Evolutionary conservation across 2,113 vertebrate species (phyloP).

Genomic region (Odocoileus virginianus): DNA sequence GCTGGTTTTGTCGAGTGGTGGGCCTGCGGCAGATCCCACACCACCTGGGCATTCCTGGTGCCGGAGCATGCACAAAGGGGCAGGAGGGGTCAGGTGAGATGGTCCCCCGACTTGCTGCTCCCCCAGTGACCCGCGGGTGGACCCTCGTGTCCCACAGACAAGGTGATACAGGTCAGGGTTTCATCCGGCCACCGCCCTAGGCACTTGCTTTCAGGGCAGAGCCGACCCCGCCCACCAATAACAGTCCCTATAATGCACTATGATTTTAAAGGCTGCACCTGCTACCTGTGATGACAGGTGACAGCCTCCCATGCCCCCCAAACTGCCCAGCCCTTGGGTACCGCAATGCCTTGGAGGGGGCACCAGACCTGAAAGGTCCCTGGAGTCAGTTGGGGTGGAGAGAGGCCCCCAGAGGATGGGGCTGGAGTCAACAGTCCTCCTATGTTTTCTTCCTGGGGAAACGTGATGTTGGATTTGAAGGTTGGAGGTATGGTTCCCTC

Average conservation of each 20-base stretch:
- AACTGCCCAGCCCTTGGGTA: not conserved
- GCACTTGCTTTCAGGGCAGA: not conserved
- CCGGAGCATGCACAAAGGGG: not conserved
- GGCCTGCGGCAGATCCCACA: not conserved
- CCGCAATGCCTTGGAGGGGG: not conserved
- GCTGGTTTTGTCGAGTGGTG: not conserved
- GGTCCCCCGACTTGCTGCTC: not conserved
- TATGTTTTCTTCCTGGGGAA: not conserved
- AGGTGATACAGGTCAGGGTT: not conserved
- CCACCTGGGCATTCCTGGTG: not conserved
- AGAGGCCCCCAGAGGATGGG: not conserved
- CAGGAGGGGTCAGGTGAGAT: not conserved
- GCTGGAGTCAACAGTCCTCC: not conserved
- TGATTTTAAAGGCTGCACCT: not conserved
- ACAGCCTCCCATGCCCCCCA: not conserved
- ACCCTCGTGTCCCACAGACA: not conserved
- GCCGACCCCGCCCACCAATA: not conserved
- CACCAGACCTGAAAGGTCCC: rapidly evolving
- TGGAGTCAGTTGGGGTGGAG: not conserved
- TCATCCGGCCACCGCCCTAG: not conserved
- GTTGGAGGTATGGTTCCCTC: not conserved
- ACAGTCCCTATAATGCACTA: not conserved
- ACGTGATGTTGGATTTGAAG: not conserved
- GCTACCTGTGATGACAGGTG: not conserved
- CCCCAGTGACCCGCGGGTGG: not conserved